Evolutionary conservation across 2,888 invertebrate species (phyloP), one percentile per base, ranked within the genome.

Genomic region (Chironomus tentans): DNA sequence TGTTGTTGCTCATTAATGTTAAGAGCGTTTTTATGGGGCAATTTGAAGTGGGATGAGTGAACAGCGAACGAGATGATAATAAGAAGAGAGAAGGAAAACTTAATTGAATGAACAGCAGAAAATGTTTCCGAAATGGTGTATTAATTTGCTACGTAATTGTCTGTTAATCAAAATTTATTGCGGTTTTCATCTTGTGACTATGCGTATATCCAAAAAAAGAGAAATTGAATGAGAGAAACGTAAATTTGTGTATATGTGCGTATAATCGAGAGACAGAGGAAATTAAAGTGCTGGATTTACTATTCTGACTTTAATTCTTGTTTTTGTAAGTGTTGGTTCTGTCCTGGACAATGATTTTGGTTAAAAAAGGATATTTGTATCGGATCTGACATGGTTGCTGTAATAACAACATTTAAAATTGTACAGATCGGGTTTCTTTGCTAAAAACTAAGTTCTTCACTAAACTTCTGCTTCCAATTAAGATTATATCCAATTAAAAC

Each of bases 121-220:
- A 24, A 71, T 61, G 62, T 21, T 24, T 18, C 10, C 46, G 48
- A 18, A 62, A 18, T 38, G n/a, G 28, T 21, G 74, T 74, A 74
- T 74, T 74, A 74, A 74, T 74, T 74, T 74, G 74, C 62, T 68
- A 10, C 15, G 74, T 74, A 74, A 74, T 74, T 62, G 74, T 74
- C 62, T 38, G 47, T 68, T 74, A 74, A 74, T 74, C 74, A 74
- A 68, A 74, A 74, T 74, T 74, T 74, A 74, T 74, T 65, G 74
- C 68, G 74, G 68, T 48, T 74, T 72, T 72, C 38, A 15, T 72
- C 62, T 22, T 50, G 15, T 18, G 56, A 56, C 56, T 56, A 56
- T 18, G 56, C 56, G 56, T 56, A 56, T 18, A 18, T 38, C 1
- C 2, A 2, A 5, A 50, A 50, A 50, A 50, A 15, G 6, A 4